Conservation (phyloP, 2,888 invertebrate species). For the Melieria crassipennis region DNA sequence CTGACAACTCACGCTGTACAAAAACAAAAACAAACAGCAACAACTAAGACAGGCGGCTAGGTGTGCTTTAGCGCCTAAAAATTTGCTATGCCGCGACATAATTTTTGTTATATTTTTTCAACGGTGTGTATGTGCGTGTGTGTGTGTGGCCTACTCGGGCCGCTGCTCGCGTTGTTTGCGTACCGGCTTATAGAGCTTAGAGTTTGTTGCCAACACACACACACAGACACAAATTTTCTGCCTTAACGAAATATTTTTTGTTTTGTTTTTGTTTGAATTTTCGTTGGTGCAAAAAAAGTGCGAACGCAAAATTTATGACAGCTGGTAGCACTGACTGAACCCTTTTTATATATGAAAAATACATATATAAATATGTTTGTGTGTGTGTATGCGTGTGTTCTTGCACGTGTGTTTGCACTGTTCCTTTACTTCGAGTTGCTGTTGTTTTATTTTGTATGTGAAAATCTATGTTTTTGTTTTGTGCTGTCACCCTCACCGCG, state of each 20-base stretch:
- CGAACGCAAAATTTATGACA: constrained; percentile 49
- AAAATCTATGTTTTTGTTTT: neutral
- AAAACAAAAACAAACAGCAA: no score
- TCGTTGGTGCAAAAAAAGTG: constrained; percentile 8
- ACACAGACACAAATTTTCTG: no score
- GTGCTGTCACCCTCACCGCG: no score
- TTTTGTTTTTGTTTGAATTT: neutral
- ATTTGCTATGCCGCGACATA: neutral
- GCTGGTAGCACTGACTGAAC: constrained; percentile 36
- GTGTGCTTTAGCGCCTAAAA: neutral
- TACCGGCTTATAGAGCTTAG: constrained; percentile 19
- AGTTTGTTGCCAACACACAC: constrained; percentile 1
- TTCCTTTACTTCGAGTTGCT: neutral
- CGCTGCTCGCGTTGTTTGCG: neutral
- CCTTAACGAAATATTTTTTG: neutral
- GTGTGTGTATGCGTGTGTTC: neutral
- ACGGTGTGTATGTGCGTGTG: neutral
- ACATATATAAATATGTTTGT: neutral
- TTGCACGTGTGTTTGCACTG: neutral
- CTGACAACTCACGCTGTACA: no score
- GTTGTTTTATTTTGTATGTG: neutral
- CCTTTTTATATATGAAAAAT: no score
- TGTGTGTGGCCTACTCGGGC: neutral
- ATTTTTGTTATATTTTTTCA: neutral
- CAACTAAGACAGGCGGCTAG: no score